Percentiles rank a stretch among this genome's conserved stretches.
Conservation (phyloP, 2,888 invertebrate species). For the Heteromurus nitidus region DNA sequence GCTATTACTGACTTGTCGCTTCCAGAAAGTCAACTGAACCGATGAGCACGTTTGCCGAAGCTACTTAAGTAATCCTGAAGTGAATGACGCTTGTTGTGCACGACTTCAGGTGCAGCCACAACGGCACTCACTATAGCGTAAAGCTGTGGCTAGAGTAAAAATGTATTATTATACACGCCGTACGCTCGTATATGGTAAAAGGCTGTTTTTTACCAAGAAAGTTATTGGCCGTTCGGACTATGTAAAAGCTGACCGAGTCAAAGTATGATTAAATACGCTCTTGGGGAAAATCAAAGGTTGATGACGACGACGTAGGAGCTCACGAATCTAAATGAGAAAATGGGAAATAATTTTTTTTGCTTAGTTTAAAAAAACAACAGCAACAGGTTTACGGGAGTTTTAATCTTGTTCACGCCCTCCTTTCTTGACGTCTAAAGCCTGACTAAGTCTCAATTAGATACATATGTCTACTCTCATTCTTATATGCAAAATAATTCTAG, state of each 20-base stretch:
- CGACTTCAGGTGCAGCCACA: conserved; percentile 42
- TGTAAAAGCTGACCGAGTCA: no score
- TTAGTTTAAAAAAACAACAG: conserved; percentile 7
- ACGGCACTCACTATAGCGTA: conserved; percentile 47
- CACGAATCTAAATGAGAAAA: background rate
- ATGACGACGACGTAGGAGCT: conserved; percentile 32
- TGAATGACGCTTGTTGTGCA: conserved; percentile 10
- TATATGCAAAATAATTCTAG: conserved; percentile 18
- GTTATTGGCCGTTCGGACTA: no score
- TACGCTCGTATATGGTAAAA: no score
- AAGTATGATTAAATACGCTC: conserved; percentile 22
- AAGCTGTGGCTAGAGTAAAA: no score
- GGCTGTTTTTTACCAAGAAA: no score
- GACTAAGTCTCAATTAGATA: conserved; percentile 39
- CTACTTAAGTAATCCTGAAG: conserved; percentile 59
- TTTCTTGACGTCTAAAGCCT: conserved; percentile 36
- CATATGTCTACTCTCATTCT: conserved; percentile 22
- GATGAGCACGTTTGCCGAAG: conserved; percentile 34
- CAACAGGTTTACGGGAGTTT: conserved; percentile 63
- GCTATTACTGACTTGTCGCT: conserved; percentile 43
- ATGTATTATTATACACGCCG: no score
- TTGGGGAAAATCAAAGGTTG: conserved; percentile 47
- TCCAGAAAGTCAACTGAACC: conserved; percentile 63
- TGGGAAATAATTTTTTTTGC: conserved; percentile 1
- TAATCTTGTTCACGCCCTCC: conserved; percentile 49